Percentiles rank a stretch among this genome's conserved stretches.
Conservation (phyloP, 2,888 invertebrate genomes). For the Meloe dianella region DNA sequence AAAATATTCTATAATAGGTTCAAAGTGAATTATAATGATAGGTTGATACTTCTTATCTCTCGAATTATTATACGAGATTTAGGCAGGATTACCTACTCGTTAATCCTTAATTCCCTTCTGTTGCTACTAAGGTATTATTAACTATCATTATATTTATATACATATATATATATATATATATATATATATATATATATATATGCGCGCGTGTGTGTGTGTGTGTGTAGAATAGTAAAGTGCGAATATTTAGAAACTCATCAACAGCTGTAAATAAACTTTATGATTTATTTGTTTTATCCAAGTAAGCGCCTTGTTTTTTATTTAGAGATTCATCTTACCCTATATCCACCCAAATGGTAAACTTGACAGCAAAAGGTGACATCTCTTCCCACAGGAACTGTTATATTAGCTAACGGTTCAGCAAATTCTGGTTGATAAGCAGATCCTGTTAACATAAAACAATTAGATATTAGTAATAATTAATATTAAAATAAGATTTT, state of each 20-base stretch:
- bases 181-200: neutral
- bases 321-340: constrained; percentile 67
- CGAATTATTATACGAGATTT: neutral
- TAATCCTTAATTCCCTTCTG: too few relatives aligned
- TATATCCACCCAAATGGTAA: constrained; percentile 85
- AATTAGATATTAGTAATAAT: constrained; percentile 17
- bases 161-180: neutral
- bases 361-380: constrained; percentile 88
- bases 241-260: neutral
- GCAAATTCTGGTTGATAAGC: constrained; percentile 86
- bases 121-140: too few relatives aligned
- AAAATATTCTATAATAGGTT: neutral
- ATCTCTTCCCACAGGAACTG: constrained; percentile 83
- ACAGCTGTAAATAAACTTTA: neutral
- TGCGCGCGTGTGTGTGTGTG: too few relatives aligned
- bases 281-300: neutral
- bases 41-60: neutral
- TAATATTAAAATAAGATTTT: constrained; percentile 17
- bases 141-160: neutral
- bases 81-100: neutral
- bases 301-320: constrained; percentile 3
- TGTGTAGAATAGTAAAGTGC: neutral
- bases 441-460: constrained; percentile 41
- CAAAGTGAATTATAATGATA: neutral
- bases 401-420: constrained; percentile 82